Evolutionary conservation across 2,888 invertebrate species (phyloP).

Genomic region (Eumerus sabulonum): DNA sequence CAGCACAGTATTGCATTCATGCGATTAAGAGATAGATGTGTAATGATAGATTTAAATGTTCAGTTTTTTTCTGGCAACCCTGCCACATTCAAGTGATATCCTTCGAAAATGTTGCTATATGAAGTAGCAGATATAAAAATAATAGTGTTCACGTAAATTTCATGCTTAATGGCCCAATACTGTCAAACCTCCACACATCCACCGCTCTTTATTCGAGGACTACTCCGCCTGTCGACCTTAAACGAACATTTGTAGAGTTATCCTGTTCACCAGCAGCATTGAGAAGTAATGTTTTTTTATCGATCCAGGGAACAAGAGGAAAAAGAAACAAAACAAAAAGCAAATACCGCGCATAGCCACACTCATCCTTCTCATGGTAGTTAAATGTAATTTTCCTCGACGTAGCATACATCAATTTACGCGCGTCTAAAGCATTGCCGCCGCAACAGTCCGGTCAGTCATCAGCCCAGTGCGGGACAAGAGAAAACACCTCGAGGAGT

Average conservation of each 20-base stretch:
- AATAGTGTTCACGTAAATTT: constrained; percentile 31
- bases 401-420: constrained; percentile 49
- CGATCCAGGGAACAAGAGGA: too few species aligned
- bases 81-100: background rate
- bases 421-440: constrained; percentile 33
- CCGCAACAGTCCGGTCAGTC: constrained; percentile 35
- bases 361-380: constrained; percentile 28
- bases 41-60: too few species aligned
- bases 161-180: constrained; percentile 14
- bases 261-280: too few species aligned
- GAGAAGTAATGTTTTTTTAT: too few species aligned
- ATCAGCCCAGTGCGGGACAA: constrained; percentile 11
- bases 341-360: background rate
- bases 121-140: constrained; percentile 34
- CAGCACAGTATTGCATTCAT: too few species aligned
- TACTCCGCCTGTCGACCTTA: background rate
- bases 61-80: constrained; percentile 11
- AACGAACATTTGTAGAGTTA: too few species aligned
- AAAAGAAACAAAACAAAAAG: too few species aligned
- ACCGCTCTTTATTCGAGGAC: background rate
- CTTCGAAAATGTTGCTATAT: constrained; percentile 28
- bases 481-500: constrained; percentile 63
- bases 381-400: constrained; percentile 58
- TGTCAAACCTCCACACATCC: background rate
- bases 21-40: too few species aligned